Evolutionary conservation across 2,113 vertebrate genomes (phyloP), one percentile per base, ranked within the genome.

Genomic region (Anoplopoma fimbria): DNA sequence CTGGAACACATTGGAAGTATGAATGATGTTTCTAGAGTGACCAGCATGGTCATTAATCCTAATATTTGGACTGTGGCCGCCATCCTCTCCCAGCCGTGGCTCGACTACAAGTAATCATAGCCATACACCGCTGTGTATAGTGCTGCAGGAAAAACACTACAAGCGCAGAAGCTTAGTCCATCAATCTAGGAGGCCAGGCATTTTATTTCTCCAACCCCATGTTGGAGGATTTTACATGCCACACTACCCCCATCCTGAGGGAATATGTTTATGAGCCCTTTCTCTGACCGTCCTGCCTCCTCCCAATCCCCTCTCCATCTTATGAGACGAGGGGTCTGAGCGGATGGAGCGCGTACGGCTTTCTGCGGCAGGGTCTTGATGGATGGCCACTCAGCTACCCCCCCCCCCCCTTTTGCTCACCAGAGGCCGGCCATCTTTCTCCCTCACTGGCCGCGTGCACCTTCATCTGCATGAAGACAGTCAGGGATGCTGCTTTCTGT

Each of bases 81-180:
- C 82, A 87, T 91, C 80, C 80, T 88, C 92, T 92, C 73, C 75
- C 49, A 80, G 85, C 88, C 31, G 15, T 3, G 40, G 86, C 84
- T 81, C 58, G 87, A 93, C 89, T 91, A 84, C 70, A 83, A 89
- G 91, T 90, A 92, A 93, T 94, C 93, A 92, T 90, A 74, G 87
- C 78, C 76, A 8, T 85, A 55, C 74, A 88, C 87, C 74, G 55
- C 33, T 82, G 85, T 86, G 89, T 74, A 83, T 70, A 77, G 80
- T 71, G 87, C 83, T 77, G 87, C 81, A 76, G 85, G 84, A 86
- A 88, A 90, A 91, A 83, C 82, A 86, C 88, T 79, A 88, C 74
- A 77, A 79, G 75, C 38, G 17, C 70, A 81, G 69, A 82, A 69
- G 84, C 79, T 68, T 14, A 91, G 86, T 92, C 90, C 88, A 93